Conservation (phyloP, 2,888 invertebrate species). For the Himalopsyche kuldschensis region DNA sequence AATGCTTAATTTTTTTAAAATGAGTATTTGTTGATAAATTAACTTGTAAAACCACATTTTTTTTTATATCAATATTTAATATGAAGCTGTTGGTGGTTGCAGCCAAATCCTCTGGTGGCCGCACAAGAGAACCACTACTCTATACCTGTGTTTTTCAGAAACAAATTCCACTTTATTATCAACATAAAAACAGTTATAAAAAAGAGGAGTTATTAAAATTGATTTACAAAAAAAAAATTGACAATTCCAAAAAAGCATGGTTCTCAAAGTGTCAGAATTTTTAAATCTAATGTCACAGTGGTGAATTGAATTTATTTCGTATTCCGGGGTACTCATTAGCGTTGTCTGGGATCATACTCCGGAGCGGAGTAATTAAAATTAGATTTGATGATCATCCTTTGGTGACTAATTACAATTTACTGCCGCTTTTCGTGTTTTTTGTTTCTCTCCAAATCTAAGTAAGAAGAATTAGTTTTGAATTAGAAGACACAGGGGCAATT, state of each 20-base stretch:
- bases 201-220: neutral
- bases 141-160: too few relatives aligned
- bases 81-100: too few relatives aligned
- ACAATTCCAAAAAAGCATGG: neutral
- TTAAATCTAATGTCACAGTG: neutral
- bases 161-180: too few relatives aligned
- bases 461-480: constrained; percentile 23
- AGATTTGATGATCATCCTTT: constrained; percentile 24
- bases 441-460: constrained; percentile 10
- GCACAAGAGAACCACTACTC: too few relatives aligned
- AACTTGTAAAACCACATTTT: too few relatives aligned
- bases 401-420: constrained; percentile 9
- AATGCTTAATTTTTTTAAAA: too few relatives aligned
- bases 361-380: constrained; percentile 19
- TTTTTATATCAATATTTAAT: too few relatives aligned
- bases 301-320: neutral
- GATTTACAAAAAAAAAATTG: neutral
- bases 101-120: too few relatives aligned
- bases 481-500: neutral
- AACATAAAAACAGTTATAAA: too few relatives aligned
- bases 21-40: too few relatives aligned
- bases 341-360: neutral
- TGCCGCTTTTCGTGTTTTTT: constrained; percentile 5
- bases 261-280: neutral
- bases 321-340: neutral